phyloP scores from a whole-genome alignment of 1,140 invertebrate genomes.

The Archivesica marissinica region DNA sequence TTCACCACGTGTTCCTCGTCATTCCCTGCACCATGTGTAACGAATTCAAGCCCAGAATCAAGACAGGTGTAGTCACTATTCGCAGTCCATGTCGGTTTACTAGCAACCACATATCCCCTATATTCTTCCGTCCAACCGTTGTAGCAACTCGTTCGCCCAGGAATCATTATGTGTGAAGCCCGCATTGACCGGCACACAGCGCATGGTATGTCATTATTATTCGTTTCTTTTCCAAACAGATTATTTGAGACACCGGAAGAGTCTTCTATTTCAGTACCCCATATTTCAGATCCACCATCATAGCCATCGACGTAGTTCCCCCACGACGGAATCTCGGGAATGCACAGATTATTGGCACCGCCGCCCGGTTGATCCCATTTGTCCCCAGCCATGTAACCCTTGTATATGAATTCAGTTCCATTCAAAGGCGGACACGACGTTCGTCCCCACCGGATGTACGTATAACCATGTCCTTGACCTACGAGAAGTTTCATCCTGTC shows the following conservation, averaged over 20 bases:
- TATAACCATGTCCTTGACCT: too few relatives aligned
- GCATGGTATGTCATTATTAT: conserved; percentile 60
- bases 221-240: neutral
- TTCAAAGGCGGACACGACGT: neutral
- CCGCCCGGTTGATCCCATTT: conserved; percentile 12
- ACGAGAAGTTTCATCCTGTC: neutral
- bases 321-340: conserved; percentile 30
- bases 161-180: conserved; percentile 60
- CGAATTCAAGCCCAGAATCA: conserved; percentile 61
- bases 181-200: conserved; percentile 54
- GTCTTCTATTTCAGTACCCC: conserved; percentile 31
- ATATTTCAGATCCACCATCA: neutral
- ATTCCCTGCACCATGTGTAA: conserved; percentile 1
- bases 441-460: conserved; percentile 40
- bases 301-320: conserved; percentile 13
- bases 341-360: conserved; percentile 27
- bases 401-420: conserved; percentile 33
- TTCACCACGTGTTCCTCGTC: conserved; percentile 2
- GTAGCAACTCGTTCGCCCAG: conserved; percentile 53
- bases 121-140: conserved; percentile 65
- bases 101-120: conserved; percentile 65
- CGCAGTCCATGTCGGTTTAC: neutral
- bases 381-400: conserved; percentile 33
- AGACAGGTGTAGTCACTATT: conserved; percentile 63
- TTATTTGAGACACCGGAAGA: neutral